phyloP scores from a whole-genome alignment of 2,113 vertebrate genomes.

The Tiliqua scincoides region DNA sequence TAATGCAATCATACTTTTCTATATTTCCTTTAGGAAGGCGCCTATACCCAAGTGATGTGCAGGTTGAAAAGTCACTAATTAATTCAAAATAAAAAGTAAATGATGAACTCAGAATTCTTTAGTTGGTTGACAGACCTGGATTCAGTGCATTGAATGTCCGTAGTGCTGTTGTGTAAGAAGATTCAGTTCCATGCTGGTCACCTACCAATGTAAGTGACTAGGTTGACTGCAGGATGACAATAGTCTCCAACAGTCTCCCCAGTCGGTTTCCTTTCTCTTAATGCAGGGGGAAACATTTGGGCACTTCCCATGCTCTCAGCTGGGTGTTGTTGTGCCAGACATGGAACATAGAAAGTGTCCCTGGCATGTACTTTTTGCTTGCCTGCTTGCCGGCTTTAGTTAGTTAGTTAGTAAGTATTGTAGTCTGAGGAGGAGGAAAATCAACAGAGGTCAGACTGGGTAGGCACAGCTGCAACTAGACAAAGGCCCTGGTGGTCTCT shows the following conservation, averaged over 20 bases:
- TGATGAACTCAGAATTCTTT: not conserved
- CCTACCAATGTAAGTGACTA: not conserved
- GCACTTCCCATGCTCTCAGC: not conserved
- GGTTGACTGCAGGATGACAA: not conserved
- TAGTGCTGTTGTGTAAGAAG: not conserved
- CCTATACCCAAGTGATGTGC: not conserved
- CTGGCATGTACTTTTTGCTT: not conserved
- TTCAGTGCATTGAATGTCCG: not conserved
- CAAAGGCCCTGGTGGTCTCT: not conserved
- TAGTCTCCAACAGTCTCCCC: no score
- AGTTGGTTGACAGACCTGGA: not conserved
- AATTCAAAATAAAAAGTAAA: not conserved
- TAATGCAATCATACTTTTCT: not conserved
- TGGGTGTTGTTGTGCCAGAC: not conserved
- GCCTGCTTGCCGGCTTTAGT: no score
- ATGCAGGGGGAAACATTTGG: not conserved
- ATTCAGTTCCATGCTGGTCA: not conserved
- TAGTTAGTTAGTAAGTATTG: no score
- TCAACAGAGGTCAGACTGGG: no score
- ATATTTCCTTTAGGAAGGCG: not conserved
- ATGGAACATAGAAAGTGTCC: not conserved
- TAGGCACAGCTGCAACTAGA: not conserved
- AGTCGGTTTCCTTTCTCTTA: not conserved
- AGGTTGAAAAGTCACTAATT: no score
- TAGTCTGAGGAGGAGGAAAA: not conserved